These are phyloP conservation scores for Leptonema lineaticorne DNA, from an alignment of 1,140 invertebrate species.

Conservation along the genomic window DNA sequence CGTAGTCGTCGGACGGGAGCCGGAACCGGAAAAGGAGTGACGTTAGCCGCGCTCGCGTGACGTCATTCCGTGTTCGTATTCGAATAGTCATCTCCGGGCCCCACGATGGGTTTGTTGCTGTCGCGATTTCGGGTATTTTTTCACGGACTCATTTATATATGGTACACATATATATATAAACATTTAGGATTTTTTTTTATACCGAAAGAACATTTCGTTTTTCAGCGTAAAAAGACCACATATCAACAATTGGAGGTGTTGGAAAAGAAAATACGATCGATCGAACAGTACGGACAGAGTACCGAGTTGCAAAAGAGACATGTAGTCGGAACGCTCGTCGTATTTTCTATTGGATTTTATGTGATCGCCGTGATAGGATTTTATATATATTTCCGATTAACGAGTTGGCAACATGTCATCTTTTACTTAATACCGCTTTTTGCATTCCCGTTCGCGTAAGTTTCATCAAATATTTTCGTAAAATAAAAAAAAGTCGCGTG, in stretches of 20 bases:
- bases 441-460: conserved; percentile 79
- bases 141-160: not conserved
- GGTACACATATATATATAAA: not conserved
- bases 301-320: conserved; percentile 79
- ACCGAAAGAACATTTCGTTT: conserved; percentile 46
- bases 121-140: conserved; percentile 28
- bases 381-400: conserved; percentile 78
- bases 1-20: too few relatives aligned
- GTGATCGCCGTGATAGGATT: conserved; percentile 71
- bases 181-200: not conserved
- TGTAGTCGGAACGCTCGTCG: conserved; percentile 75
- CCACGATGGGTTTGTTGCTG: conserved; percentile 22
- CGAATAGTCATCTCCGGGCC: too few relatives aligned
- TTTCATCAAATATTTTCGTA: too few relatives aligned
- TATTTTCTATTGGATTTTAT: conserved; percentile 80
- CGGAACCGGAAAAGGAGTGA: too few relatives aligned
- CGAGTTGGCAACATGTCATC: conserved; percentile 66
- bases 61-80: too few relatives aligned
- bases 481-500: too few relatives aligned
- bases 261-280: conserved; percentile 77
- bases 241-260: conserved; percentile 70
- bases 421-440: conserved; percentile 73
- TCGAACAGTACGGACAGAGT: conserved; percentile 75
- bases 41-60: too few relatives aligned
- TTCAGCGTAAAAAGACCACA: conserved; percentile 80